Base-by-base conservation (phyloP, 2,888 invertebrate genomes). In the Caenorhabditis auriculariae region DNA sequence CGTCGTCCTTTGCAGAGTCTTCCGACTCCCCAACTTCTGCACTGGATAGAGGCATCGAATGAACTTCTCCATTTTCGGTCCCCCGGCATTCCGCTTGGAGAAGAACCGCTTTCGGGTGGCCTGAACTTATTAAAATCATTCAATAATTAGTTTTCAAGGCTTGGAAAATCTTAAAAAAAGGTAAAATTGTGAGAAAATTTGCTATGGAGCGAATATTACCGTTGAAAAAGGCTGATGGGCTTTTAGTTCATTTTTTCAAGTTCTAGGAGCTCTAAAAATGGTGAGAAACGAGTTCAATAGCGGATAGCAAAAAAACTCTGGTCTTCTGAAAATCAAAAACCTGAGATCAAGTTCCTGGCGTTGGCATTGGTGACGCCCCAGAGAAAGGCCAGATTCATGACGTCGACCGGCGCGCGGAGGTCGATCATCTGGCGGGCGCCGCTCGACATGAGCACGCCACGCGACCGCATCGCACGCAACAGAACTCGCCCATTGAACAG, bases 331-430 rank as follows among this genome's bases (percentile, higher is more conserved):
- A 23, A 4, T 7, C 29, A 46, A 46, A 49, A 7, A 75, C 75
- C 64, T 23, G 76, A 69, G 19, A 78, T 67, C 54, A 74, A 66
- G 43, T 66, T 70, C n/a, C 72, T 58, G 7, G 73, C 69, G 26
- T 56, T 48, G 19, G 54, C 60, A 15, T 50, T 50, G 29, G 53
- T 46, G 2, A 74, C 59, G 26, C 76, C 80, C 63, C 80, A 78
- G 23, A 81, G 52, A 3, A 66, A 38, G 21, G 72, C 60, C 68
- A 81, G 60, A 56, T 81, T 82, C 64, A 79, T 78, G n/a, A 67
- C 76, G 59, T 81, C 81, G 43, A 72, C 75, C 0, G 81, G 81
- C 1, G 73, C 78, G 4, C 81, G 73, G n/a, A 82, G 53, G 43
- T 77, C 69, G 26, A 78, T 53, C 42, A 77, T 60, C 37, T 54